A percentile compares a stretch with the other conserved stretches of the same genome.
These are phyloP conservation scores for Zaprionus capensis DNA, from an alignment of 1,140 invertebrate genomes.

Conservation along the genomic window DNA sequence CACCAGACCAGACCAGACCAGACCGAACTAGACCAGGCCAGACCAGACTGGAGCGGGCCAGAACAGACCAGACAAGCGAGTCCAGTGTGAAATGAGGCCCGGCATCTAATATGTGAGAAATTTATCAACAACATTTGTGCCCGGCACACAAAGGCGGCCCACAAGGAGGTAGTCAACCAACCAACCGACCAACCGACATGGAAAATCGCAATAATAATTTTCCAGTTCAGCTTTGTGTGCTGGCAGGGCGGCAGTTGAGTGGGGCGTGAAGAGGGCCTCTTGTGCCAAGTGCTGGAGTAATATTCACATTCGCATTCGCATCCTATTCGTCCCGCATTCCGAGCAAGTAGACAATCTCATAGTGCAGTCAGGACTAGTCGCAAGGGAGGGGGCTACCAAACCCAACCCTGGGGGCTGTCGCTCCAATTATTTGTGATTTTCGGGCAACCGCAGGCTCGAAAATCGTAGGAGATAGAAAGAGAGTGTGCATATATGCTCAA, in stretches of 20 bases:
- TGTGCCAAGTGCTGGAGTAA: constrained; percentile 6
- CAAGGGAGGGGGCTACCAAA: not conserved
- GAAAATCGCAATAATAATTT: constrained; percentile 81
- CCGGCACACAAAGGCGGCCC: constrained; percentile 27
- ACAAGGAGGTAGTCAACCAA: constrained; percentile 59
- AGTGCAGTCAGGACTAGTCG: not conserved
- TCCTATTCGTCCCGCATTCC: constrained; percentile 21
- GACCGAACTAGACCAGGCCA: not conserved
- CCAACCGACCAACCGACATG: constrained; percentile 61
- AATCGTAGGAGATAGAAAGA: constrained; percentile 8
- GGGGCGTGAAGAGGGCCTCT: not conserved
- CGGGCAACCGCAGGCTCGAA: constrained; percentile 5
- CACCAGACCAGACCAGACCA: not conserved
- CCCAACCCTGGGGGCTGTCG: not conserved
- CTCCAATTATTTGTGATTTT: constrained; percentile 31
- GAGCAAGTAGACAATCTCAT: constrained; percentile 34
- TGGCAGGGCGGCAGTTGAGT: not conserved
- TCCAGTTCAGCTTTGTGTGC: constrained; percentile 53
- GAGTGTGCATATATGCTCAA: constrained; percentile 59
- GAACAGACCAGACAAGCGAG: not conserved
- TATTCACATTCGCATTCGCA: constrained; percentile 1
- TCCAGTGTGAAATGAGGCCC: not conserved
- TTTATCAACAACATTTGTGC: constrained; percentile 71
- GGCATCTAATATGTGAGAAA: constrained; percentile 76
- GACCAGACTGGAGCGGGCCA: not conserved